Conservation (phyloP, 1,140 invertebrate genomes). For the Branchinecta lindahli region DNA sequence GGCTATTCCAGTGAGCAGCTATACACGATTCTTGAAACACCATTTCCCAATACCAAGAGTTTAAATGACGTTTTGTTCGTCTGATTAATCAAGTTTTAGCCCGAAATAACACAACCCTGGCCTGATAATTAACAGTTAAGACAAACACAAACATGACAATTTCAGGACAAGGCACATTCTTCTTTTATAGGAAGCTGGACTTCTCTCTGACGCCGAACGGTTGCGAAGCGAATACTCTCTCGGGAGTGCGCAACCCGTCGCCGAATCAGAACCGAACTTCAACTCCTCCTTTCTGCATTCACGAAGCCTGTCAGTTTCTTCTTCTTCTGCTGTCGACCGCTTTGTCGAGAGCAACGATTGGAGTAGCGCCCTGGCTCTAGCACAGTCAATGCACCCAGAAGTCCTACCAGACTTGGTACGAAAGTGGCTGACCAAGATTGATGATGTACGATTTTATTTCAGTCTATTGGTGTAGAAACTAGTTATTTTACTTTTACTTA, state of each 20-base stretch:
- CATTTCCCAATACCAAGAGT: too few species aligned
- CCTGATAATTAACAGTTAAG: too few species aligned
- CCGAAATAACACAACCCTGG: too few species aligned
- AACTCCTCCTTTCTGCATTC: not conserved
- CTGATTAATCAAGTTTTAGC: too few species aligned
- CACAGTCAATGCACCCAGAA: not conserved
- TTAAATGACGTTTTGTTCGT: too few species aligned
- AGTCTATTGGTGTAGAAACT: not conserved
- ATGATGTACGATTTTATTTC: not conserved
- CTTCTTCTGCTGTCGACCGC: not conserved
- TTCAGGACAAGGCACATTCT: not conserved
- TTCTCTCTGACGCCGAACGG: not conserved
- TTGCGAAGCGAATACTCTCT: not conserved
- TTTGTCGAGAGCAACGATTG: not conserved
- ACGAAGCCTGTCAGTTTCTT: not conserved
- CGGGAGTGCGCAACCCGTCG: not conserved
- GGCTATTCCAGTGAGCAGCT: too few species aligned
- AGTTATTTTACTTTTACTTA: too few species aligned
- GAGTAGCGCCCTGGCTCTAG: not conserved
- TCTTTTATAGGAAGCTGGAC: slow-evolving; percentile 6
- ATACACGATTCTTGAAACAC: too few species aligned
- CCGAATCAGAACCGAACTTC: not conserved
- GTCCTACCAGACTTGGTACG: not conserved
- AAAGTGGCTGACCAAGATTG: not conserved
- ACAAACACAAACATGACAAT: too few species aligned